These are phyloP conservation scores for Phallusia fumigata DNA, from an alignment of 23 tunicate species.

Conservation along the genomic window DNA sequence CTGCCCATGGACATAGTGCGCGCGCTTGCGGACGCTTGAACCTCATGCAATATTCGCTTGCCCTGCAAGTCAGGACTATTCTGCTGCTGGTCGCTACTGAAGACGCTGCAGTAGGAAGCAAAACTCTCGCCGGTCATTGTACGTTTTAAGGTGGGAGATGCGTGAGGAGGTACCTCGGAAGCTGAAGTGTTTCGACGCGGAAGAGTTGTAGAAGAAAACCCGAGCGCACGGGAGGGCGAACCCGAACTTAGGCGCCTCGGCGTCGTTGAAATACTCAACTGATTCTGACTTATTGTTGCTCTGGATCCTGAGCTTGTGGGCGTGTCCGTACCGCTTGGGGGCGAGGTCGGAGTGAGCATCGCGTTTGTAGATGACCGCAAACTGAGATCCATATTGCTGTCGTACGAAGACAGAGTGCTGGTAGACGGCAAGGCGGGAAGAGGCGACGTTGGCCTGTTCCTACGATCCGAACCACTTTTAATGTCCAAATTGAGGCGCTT, in stretches of 20 bases:
- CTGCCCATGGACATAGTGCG: not conserved
- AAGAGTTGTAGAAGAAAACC: not conserved
- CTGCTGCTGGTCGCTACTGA: not conserved
- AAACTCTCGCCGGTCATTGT: slow-evolving; percentile 1
- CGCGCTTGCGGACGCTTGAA: too few relatives aligned
- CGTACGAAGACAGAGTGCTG: not conserved
- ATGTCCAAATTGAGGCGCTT: not conserved
- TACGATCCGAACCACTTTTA: not conserved
- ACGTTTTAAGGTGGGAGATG: not conserved
- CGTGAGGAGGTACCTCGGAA: not conserved
- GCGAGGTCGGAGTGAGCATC: not conserved
- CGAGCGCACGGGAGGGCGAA: not conserved
- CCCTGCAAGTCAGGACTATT: not conserved
- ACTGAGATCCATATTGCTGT: not conserved
- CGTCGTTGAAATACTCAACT: not conserved
- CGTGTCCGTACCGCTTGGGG: not conserved
- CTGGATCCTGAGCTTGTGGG: not conserved
- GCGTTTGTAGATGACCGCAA: not conserved
- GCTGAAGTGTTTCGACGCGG: slow-evolving; percentile 18
- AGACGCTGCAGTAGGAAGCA: slow-evolving; percentile 4
- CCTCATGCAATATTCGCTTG: not conserved
- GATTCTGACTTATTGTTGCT: not conserved
- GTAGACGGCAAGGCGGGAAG: slow-evolving; percentile 16
- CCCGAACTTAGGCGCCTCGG: slow-evolving; percentile 16
- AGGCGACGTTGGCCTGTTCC: slow-evolving; percentile 9